A percentile compares a stretch with the other conserved stretches of the same genome.
These are phyloP conservation scores for Discoglossus pictus DNA, from an alignment of 2,797 vertebrate species.

Conservation along the genomic window DNA sequence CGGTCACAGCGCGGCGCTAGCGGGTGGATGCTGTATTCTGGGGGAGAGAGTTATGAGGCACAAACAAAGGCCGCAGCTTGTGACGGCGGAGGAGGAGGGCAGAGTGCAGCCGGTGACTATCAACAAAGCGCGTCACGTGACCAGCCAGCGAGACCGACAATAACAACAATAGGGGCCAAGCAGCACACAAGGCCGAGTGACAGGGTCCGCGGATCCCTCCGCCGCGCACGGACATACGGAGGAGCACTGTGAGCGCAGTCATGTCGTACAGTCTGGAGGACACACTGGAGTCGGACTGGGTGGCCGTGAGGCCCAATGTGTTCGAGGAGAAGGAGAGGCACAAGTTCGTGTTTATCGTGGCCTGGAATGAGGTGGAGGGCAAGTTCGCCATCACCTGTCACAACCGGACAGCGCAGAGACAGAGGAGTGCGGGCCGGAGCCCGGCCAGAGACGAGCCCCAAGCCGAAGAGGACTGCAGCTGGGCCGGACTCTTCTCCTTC, in stretches of 20 bases:
- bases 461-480: conserved; percentile 86
- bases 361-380: conserved; percentile 93
- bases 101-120: conserved; percentile 34
- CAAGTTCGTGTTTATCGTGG: conserved; percentile 93
- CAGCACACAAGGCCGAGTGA: neutral
- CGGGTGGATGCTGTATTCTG: too few relatives aligned
- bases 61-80: conserved; percentile 32
- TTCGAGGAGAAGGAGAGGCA: conserved; percentile 92
- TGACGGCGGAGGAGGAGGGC: conserved; percentile 34
- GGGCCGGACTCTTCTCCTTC: conserved; percentile 95
- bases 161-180: conserved; percentile 41
- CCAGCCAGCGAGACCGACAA: conserved; percentile 29
- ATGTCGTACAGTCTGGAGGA: conserved; percentile 93
- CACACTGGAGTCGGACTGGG: conserved; percentile 90
- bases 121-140: conserved; percentile 39
- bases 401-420: conserved; percentile 87
- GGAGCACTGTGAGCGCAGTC: conserved; percentile 30
- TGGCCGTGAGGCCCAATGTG: conserved; percentile 89
- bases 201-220: neutral
- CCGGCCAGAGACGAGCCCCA: conserved; percentile 58
- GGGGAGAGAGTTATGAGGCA: neutral
- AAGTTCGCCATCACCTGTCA: conserved; percentile 97
- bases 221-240: conserved; percentile 36
- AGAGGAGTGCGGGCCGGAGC: conserved; percentile 70
- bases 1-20: too few relatives aligned